Percentiles rank a stretch among this genome's conserved stretches.
phyloP scores from a whole-genome alignment of 2,888 invertebrate species.

The Zeuzera pyrina region DNA sequence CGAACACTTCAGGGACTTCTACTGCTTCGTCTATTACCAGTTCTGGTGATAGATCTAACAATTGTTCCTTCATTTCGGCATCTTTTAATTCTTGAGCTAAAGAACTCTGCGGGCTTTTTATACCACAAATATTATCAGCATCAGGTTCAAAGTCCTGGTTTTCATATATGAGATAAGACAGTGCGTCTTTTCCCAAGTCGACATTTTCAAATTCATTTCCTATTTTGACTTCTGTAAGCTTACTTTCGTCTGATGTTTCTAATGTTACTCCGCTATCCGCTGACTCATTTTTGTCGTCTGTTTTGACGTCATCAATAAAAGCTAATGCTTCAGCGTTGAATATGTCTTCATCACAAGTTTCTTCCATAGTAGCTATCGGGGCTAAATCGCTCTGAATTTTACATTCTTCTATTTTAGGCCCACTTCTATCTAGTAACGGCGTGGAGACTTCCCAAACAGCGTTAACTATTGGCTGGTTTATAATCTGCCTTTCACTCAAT shows the following conservation, averaged over 20 bases:
- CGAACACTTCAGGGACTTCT: constrained; percentile 41
- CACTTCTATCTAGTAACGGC: constrained; percentile 27
- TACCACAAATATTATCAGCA: too few species aligned
- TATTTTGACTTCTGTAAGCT: constrained; percentile 11
- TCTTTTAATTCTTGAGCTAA: constrained; percentile 52
- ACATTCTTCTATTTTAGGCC: constrained; percentile 31
- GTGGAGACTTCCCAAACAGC: constrained; percentile 31
- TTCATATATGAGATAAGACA: constrained; percentile 52
- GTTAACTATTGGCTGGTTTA: constrained; percentile 30
- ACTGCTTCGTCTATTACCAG: constrained; percentile 48
- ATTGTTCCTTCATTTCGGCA: constrained; percentile 43
- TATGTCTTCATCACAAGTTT: constrained; percentile 43
- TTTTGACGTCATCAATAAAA: constrained; percentile 47
- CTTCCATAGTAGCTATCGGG: constrained; percentile 60
- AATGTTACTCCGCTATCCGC: constrained; percentile 10
- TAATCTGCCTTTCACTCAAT: constrained; percentile 37
- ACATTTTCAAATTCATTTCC: constrained; percentile 33
- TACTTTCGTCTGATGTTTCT: constrained; percentile 12
- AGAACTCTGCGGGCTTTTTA: constrained; percentile 28
- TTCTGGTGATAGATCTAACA: constrained; percentile 56
- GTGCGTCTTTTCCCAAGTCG: constrained; percentile 57
- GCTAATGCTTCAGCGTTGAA: too few species aligned
- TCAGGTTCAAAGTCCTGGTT: constrained; percentile 34
- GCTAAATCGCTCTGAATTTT: constrained; percentile 41
- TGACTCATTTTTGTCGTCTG: constrained; percentile 27